These are phyloP conservation scores for Dasyprocta punctata DNA, from an alignment of 2,113 vertebrate genomes.

Conservation along the genomic window DNA sequence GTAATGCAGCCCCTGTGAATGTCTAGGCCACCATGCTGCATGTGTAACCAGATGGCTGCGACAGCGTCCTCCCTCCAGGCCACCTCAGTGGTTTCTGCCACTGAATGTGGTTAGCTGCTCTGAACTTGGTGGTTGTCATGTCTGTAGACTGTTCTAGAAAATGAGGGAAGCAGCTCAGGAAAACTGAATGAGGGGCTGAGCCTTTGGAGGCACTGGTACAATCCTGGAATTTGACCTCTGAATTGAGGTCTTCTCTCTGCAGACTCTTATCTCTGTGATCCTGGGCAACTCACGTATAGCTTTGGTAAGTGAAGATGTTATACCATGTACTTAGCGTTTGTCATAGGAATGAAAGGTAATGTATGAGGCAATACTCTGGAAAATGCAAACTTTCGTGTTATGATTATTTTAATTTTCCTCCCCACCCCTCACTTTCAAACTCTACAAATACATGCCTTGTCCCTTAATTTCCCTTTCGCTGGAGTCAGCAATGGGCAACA, in stretches of 20 bases:
- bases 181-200: background rate
- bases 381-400: background rate
- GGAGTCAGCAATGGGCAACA: background rate
- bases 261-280: background rate
- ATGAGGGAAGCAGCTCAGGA: background rate
- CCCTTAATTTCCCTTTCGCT: background rate
- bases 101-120: background rate
- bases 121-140: background rate
- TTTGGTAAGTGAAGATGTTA: background rate
- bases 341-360: background rate
- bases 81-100: background rate
- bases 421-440: background rate
- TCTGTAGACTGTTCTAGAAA: background rate
- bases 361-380: background rate
- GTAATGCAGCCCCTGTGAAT: constrained; percentile 41
- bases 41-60: background rate
- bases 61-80: background rate
- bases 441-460: background rate
- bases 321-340: background rate
- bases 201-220: background rate
- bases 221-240: background rate
- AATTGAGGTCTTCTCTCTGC: background rate
- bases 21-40: constrained; percentile 20
- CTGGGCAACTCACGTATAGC: background rate
- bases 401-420: background rate